Conservation (phyloP, 2,797 vertebrate genomes). For the Chelonia mydas region DNA sequence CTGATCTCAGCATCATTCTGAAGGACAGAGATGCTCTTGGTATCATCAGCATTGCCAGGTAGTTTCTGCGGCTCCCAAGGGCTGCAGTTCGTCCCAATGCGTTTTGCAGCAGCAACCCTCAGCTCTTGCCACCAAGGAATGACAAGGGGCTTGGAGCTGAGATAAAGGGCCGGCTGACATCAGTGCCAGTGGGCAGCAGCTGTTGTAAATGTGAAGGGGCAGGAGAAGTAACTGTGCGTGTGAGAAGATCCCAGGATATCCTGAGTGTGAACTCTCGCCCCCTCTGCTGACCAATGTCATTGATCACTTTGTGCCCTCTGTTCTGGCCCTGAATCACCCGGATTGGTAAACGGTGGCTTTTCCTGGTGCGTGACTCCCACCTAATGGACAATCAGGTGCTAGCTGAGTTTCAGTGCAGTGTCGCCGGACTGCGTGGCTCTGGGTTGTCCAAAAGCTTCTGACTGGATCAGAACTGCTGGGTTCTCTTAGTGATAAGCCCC, state of each 20-base stretch:
- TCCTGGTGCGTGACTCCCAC: not conserved
- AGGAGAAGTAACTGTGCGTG: rapidly evolving
- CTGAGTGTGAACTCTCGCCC: not conserved
- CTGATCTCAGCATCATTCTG: not conserved
- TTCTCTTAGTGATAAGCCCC: not conserved
- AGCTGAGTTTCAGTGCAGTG: not conserved
- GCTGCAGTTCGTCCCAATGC: rapidly evolving
- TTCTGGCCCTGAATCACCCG: not conserved
- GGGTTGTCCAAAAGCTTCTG: not conserved
- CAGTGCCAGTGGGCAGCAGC: rapidly evolving
- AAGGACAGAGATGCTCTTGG: not conserved
- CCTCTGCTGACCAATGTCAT: not conserved
- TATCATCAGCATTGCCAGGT: not conserved
- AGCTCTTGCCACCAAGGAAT: not conserved
- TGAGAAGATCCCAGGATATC: not conserved
- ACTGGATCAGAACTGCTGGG: not conserved
- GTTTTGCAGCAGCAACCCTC: not conserved
- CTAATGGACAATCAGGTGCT: not conserved
- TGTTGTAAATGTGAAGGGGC: not conserved
- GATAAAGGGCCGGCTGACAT: not conserved
- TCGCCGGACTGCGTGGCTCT: not conserved
- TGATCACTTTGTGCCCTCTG: not conserved
- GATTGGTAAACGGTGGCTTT: not conserved
- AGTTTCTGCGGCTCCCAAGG: not conserved
- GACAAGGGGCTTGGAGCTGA: not conserved